These are phyloP conservation scores for Dynastes maya DNA, from an alignment of 2,888 invertebrate species.

Conservation along the genomic window DNA sequence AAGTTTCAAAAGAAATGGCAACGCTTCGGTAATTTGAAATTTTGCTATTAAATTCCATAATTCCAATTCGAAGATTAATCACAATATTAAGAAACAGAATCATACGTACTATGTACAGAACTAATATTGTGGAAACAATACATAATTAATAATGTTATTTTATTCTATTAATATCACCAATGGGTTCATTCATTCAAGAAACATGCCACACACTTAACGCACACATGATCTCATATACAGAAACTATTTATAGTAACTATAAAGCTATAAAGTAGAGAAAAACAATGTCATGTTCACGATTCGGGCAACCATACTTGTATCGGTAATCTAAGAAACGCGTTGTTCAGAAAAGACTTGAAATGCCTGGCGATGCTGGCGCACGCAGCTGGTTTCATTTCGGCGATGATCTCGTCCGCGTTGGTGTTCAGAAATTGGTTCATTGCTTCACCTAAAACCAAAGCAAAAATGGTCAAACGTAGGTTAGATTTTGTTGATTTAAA, in stretches of 20 bases:
- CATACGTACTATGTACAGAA: no score
- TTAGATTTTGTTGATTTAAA: no score
- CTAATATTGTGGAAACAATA: no score
- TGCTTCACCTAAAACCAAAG: constrained; percentile 76
- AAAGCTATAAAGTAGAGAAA: background rate
- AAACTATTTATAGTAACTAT: constrained; percentile 13
- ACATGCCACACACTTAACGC: background rate
- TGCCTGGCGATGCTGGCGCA: constrained; percentile 81
- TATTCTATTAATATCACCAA: no score
- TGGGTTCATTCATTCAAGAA: background rate
- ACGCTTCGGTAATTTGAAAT: no score
- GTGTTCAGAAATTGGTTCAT: constrained; percentile 89
- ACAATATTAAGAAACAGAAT: no score
- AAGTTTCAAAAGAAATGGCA: no score
- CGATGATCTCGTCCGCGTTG: constrained; percentile 85
- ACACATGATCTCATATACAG: background rate
- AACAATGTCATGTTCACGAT: constrained; percentile 55
- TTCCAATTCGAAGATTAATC: no score
- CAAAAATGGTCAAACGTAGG: no score
- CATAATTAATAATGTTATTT: no score
- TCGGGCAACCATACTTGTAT: constrained; percentile 79
- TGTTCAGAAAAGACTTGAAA: constrained; percentile 82
- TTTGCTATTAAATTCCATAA: no score
- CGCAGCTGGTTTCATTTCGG: constrained; percentile 87
- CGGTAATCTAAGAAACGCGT: constrained; percentile 81